Base-by-base conservation (phyloP, 2,113 vertebrate species). In the Toxotes chatareus region DNA sequence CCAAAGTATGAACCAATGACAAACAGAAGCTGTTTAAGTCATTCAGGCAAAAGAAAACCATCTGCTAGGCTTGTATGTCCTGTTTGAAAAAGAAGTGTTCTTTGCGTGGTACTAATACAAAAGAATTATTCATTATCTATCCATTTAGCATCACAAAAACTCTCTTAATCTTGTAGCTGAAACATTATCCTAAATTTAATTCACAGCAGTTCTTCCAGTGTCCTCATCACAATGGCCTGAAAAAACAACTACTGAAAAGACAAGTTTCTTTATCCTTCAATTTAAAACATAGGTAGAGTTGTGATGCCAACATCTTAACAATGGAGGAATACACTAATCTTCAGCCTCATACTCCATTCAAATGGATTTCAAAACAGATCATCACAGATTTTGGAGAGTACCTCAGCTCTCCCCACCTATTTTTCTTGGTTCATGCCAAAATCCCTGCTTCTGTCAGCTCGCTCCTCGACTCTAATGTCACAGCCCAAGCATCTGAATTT, bases 41-140 rank as follows among this genome's bases (percentile, higher is more conserved):
- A 79, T 49, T 84, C 78, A 87, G 19, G 66, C 73, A 79, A 65
- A 66, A 73, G 23, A 71, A 65, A 81, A 31, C 80, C 86, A 88
- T 75, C 81, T 89, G 84, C 44, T 65, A 0, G 19, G 49, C 47
- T 38, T 63, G 38, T 2, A 36, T 27, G 31, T 11, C 69, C 53
- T 71, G 21, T 47, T 75, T 1, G 19, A 23, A 31, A 27, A 27
- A 27, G 27, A 27, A 27, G 27, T 27, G 27, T 27, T 27, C 27
- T 1, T 27, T 27, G 16, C 32, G 73, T 3, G 23, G 44, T 31
- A 36, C 55, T 23, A 53, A 64, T 10, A 51, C 42, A 56, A 19
- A 72, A 4, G 5, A 76, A 75, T 27, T 61, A 76, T 10, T 56
- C 4, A n/a, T 8, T 27, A 27, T 27, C 27, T 36, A 14, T 49